Conservation (phyloP, 2,888 invertebrate genomes). For the Patella depressa region DNA sequence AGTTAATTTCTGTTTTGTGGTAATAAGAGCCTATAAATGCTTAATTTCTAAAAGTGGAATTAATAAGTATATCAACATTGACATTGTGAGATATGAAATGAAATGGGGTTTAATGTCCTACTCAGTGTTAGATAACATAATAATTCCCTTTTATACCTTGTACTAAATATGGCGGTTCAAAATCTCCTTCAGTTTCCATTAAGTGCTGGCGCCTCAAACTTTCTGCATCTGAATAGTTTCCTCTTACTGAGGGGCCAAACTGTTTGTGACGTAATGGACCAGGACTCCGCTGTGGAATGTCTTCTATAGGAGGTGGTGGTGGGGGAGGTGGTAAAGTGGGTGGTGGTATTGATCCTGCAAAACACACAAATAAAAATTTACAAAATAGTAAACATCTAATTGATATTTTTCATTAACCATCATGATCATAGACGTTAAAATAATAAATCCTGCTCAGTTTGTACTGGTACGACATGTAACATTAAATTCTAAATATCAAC, state of each 20-base stretch:
- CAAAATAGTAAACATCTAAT: too few species aligned
- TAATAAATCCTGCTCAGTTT: too few species aligned
- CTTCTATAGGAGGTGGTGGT: slow-evolving; percentile 66
- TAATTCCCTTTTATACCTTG: slow-evolving; percentile 63
- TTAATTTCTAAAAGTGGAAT: too few species aligned
- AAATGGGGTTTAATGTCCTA: too few species aligned
- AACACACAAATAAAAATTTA: background rate
- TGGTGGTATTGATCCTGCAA: slow-evolving; percentile 59
- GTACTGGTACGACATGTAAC: too few species aligned
- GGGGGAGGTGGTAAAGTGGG: slow-evolving; percentile 59
- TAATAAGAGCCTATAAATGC: too few species aligned
- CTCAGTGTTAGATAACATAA: slow-evolving; percentile 44
- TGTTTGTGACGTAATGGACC: slow-evolving; percentile 56
- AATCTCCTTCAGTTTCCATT: slow-evolving; percentile 61
- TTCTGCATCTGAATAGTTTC: slow-evolving; percentile 61
- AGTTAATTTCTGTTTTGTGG: too few species aligned
- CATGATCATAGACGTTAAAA: too few species aligned
- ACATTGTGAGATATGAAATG: too few species aligned
- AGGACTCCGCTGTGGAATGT: slow-evolving; percentile 63
- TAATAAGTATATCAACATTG: too few species aligned
- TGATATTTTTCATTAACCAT: too few species aligned
- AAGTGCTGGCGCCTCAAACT: slow-evolving; percentile 42
- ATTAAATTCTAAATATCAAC: too few species aligned
- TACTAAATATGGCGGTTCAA: slow-evolving; percentile 62
- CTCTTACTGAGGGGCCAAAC: slow-evolving; percentile 60